Base-by-base conservation (phyloP, 2,888 invertebrate genomes). In the Cyclophora punctaria region DNA sequence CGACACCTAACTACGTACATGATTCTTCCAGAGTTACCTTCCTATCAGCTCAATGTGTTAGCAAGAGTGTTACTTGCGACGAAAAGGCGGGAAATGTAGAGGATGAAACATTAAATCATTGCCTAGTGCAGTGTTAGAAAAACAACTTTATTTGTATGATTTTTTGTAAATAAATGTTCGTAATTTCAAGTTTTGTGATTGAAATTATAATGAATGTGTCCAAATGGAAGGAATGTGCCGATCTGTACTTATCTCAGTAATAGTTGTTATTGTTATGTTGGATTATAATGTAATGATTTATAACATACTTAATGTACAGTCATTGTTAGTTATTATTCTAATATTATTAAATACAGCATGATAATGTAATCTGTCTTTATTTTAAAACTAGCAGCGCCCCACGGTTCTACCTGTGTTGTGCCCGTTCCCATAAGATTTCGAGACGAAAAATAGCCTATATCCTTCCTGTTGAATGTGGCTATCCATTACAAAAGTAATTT, bases 161-260 rank as follows among this genome's bases (percentile, higher is more conserved):
- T 75, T 75, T 75, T 77, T 84, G 80, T 85, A 83, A 74, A 82
- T 81, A 83, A 55, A 63, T 70, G 64, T 66, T 67, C 66, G 64
- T 71, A 59, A 55, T 64, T 66, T 55, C 20, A 51, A 42, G 50
- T 57, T 60, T 53, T 56, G 52, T 20, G 48, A 43, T 41, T 41
- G 45, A 44, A 41, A 45, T 55, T 52, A 56, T 51, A 47, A 55
- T 52, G 48, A 52, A 56, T 59, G 58, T 54, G 42, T 42, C 42
- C 42, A 42, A 50, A 59, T 59, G 59, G 57, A 58, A 61, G 53
- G 49, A 49, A 62, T 69, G 66, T 73, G 67, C 73, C 63, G 69
- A 76, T 72, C 67, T 78, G 83, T 85, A 85, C 83, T 83, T 85
- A 85, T 63, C 53, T 58, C 61, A 71, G 69, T 74, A 63, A 58